Percentiles rank a stretch among this genome's conserved stretches.
Evolutionary conservation across 30 jellyfish, hydroid and myxozoan genomes (phyloP).

Genomic region (Chrysaora quinquecirrha): DNA sequence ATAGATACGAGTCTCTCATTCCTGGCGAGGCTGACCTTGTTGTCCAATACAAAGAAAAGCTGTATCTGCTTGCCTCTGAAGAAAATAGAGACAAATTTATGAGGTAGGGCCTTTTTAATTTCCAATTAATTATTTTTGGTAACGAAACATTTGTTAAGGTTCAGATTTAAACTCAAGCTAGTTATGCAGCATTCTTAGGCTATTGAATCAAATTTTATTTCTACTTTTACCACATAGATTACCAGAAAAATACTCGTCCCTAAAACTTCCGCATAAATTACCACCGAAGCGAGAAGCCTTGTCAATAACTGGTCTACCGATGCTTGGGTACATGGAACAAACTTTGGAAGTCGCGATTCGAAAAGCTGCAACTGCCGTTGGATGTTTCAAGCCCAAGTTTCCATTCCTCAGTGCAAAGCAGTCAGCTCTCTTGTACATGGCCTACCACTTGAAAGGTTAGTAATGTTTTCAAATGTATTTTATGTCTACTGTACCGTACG

Average conservation of each 20-base stretch:
- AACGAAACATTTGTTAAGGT: no score
- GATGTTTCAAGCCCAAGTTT: slow-evolving; percentile 86
- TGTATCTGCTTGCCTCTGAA: slow-evolving; percentile 67
- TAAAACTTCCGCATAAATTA: slow-evolving; percentile 77
- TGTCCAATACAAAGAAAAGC: slow-evolving; percentile 74
- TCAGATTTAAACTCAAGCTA: no score
- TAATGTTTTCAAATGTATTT: no score
- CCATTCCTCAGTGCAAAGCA: slow-evolving; percentile 87
- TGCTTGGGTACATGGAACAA: slow-evolving; percentile 97
- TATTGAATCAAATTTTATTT: no score
- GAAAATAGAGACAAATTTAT: slow-evolving; percentile 76
- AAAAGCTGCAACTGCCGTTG: slow-evolving; percentile 90
- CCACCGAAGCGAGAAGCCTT: slow-evolving; percentile 91
- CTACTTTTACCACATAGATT: no score
- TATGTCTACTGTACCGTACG: no score
- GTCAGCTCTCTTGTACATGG: slow-evolving; percentile 87
- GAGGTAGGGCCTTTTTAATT: slow-evolving; percentile 62
- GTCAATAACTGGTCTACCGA: slow-evolving; percentile 76
- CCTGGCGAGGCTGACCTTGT: slow-evolving; percentile 75
- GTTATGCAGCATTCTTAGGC: no score
- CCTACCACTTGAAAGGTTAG: slow-evolving; percentile 92
- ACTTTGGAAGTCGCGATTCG: slow-evolving; percentile 70
- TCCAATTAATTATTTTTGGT: background rate
- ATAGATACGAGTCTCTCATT: slow-evolving; percentile 81
- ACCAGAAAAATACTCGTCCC: slow-evolving; percentile 73